These are phyloP conservation scores for Phyllostomus hastatus DNA, from an alignment of 2,113 vertebrate species.

Conservation along the genomic window DNA sequence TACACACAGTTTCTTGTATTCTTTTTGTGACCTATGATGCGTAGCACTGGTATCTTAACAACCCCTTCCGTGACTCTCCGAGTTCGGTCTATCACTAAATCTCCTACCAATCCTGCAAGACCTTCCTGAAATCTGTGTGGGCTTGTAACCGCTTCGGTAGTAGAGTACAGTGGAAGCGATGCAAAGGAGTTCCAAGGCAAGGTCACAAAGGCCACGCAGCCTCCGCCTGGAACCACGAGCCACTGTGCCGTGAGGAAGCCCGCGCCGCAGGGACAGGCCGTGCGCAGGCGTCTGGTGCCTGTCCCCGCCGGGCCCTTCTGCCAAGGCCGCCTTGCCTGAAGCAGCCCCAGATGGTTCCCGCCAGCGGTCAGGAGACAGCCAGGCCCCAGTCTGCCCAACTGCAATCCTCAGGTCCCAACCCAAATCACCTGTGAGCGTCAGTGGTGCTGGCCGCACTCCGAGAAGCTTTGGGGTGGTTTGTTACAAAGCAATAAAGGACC, in stretches of 20 bases:
- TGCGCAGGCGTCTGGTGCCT: fast-evolving
- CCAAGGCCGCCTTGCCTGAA: background rate
- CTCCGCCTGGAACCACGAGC: background rate
- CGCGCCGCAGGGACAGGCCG: fast-evolving
- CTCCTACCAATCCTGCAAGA: background rate
- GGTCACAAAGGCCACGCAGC: background rate
- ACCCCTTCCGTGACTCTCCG: background rate
- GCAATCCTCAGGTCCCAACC: background rate
- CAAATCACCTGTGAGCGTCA: background rate
- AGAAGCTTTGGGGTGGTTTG: background rate
- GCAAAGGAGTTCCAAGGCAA: background rate
- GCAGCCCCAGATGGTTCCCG: background rate
- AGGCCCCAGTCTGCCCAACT: background rate
- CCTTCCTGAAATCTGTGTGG: background rate
- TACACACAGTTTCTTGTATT: background rate
- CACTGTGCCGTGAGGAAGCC: background rate
- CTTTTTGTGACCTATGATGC: background rate
- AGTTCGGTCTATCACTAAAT: background rate
- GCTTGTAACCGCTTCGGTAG: background rate
- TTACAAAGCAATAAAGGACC: background rate
- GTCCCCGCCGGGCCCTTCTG: background rate
- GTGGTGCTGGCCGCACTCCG: background rate
- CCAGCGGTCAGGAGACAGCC: background rate
- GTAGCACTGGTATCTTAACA: background rate
- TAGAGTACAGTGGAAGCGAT: background rate